Percentiles rank a stretch among this genome's conserved stretches.
Evolutionary conservation across 2,888 invertebrate genomes (phyloP).

Genomic region (Temnothorax ravouxi): DNA sequence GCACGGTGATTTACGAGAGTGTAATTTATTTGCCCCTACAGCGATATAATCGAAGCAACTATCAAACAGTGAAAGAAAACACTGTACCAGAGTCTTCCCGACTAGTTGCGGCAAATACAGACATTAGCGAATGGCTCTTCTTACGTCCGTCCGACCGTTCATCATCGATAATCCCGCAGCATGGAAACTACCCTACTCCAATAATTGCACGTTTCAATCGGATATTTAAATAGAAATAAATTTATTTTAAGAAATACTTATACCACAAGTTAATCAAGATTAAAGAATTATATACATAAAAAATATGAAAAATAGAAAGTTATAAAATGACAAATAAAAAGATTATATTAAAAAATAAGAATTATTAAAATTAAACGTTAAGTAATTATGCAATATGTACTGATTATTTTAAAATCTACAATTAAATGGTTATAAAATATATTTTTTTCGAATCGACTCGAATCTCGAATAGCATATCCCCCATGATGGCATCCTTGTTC

Average conservation of each 20-base stretch:
- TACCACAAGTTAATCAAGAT: neutral
- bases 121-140: slow-evolving; percentile 42
- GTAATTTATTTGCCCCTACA: slow-evolving; percentile 50
- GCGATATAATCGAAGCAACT: slow-evolving; percentile 49
- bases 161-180: slow-evolving; percentile 31
- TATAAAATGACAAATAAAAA: neutral
- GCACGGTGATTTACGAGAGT: slow-evolving; percentile 43
- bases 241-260: neutral
- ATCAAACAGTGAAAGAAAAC: slow-evolving; percentile 44
- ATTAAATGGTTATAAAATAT: neutral
- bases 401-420: neutral
- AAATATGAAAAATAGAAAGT: neutral
- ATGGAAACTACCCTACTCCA: slow-evolving; percentile 15
- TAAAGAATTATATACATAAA: neutral
- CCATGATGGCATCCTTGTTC: neutral
- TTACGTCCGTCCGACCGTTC: slow-evolving; percentile 23
- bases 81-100: slow-evolving; percentile 21
- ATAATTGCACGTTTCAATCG: slow-evolving; percentile 1
- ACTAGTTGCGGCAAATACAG: slow-evolving; percentile 44
- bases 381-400: neutral
- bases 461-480: no score
- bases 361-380: neutral
- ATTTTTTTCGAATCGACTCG: neutral
- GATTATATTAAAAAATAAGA: neutral
- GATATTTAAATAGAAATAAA: neutral